Percentiles rank a stretch among this genome's conserved stretches.
Conservation (phyloP, 2,888 invertebrate species). For the Oscheius sp. region DNA sequence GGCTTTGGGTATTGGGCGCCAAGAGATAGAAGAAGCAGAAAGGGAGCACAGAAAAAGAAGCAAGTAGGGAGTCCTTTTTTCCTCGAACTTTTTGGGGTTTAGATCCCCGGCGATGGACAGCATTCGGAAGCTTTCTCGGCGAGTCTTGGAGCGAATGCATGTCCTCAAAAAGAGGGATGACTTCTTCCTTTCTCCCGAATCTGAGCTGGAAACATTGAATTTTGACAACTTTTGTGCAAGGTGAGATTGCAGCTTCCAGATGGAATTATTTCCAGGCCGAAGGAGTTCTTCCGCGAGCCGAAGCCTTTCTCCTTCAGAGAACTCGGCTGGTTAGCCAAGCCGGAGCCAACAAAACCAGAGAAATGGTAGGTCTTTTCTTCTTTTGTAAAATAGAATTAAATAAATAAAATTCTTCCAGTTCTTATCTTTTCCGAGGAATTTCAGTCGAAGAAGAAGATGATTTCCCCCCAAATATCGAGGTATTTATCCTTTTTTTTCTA, state of each 20-base stretch:
- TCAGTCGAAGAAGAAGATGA: conserved; percentile 45
- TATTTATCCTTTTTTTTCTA: not conserved
- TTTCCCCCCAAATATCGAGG: conserved; percentile 34
- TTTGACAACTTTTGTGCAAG: conserved; percentile 44
- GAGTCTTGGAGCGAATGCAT: conserved; percentile 57
- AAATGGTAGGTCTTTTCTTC: conserved; percentile 53
- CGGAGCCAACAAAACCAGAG: conserved; percentile 41
- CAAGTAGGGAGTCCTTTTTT: conserved; percentile 32
- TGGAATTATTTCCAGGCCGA: conserved; percentile 51
- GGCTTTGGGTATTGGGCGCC: conserved; percentile 17
- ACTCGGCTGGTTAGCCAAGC: conserved; percentile 41
- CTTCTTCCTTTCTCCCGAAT: conserved; percentile 31
- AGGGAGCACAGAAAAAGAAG: conserved; percentile 35
- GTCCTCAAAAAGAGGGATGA: conserved; percentile 53
- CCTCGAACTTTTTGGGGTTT: not conserved
- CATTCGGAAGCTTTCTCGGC: conserved; percentile 56
- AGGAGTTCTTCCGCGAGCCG: conserved; percentile 52
- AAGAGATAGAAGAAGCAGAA: conserved; percentile 39
- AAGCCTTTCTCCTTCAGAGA: conserved; percentile 51
- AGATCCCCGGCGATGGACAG: conserved; percentile 67
- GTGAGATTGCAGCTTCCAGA: conserved; percentile 9
- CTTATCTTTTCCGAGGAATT: conserved; percentile 60
- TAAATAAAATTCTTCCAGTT: conserved; percentile 51
- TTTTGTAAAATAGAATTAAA: not conserved
- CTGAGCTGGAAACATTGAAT: conserved; percentile 50